A percentile compares a stretch with the other conserved stretches of the same genome.
phyloP scores from a whole-genome alignment of 1,140 invertebrate genomes.

The Drosophila serrata region DNA sequence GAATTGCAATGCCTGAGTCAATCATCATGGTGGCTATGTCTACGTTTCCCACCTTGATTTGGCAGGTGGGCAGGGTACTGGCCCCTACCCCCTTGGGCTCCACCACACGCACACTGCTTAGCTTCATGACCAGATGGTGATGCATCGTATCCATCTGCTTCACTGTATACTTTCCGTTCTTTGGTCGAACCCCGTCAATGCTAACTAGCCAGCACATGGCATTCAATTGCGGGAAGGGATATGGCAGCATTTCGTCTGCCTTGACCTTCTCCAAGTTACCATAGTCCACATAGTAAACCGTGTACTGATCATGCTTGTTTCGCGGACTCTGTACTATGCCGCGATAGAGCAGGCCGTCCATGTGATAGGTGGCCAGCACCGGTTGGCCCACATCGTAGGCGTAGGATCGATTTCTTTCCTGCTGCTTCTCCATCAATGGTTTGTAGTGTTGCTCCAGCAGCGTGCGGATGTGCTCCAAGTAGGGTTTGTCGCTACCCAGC shows the following conservation, averaged over 20 bases:
- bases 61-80: constrained; percentile 28
- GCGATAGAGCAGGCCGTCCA: constrained; percentile 88
- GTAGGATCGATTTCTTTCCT: constrained; percentile 77
- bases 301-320: constrained; percentile 71
- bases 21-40: constrained; percentile 61
- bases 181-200: constrained; percentile 85
- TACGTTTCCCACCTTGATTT: constrained; percentile 43
- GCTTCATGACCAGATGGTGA: constrained; percentile 52
- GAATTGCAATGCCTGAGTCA: constrained; percentile 22
- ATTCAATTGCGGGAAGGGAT: constrained; percentile 87
- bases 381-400: constrained; percentile 86
- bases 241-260: constrained; percentile 86
- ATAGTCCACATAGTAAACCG: constrained; percentile 88
- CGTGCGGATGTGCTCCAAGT: constrained; percentile 85
- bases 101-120: constrained; percentile 61
- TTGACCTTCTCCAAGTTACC: constrained; percentile 87
- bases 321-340: constrained; percentile 85
- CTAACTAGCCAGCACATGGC: constrained; percentile 86
- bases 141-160: constrained; percentile 62
- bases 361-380: constrained; percentile 88
- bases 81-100: neutral
- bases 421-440: constrained; percentile 47
- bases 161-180: constrained; percentile 25
- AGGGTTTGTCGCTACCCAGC: constrained; percentile 85
- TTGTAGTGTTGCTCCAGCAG: constrained; percentile 21